Evolutionary conservation across 1,140 invertebrate genomes (phyloP), one percentile per base, ranked within the genome.

Genomic region (Drusus annulatus): DNA sequence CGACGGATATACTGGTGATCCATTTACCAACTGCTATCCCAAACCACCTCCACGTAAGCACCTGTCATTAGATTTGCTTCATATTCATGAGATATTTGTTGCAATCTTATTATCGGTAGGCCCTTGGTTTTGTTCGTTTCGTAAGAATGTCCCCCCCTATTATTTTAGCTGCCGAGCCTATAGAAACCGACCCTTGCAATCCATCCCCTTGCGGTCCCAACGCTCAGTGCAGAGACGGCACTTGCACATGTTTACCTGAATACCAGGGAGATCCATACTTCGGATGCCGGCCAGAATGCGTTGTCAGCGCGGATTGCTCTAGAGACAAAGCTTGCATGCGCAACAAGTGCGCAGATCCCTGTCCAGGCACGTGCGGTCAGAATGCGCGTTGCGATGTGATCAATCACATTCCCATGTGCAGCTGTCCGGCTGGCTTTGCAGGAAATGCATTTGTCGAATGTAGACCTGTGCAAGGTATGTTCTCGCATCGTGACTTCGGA

Each of bases 371-470:
- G 1, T 96, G 95, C 85, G 95, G 94, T 15, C 91, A 93, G 74
- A 95, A 96, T 87, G 95, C 96, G 8, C 88, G 94, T 80, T 97
- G 96, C 87, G 93, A 94, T 83, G 94, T 96, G 1, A 92, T 95
- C 19, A 94, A 96, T 85, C 96, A 97, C 86, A 95, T 95, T 84
- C 95, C 95, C 13, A 88, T 92, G 88, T 95, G 94, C 83, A 91
- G 90, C 52, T 94, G 93, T 87, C 90, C 91, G n/a, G 84, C 89
- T 56, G 93, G 93, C 13, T 93, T 91, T 85, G 92, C 91, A 54
- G 93, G 95, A 21, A 95, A 96, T 91, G 95, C 96, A n/a, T 96
- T 95, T 86, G 88, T 93, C 16, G 86, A 91, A 69, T 95, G 94
- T 84, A 89, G 91, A 84, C 88, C 86, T 51, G 85, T 89, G 76